Evolutionary conservation across 2,888 invertebrate species (phyloP).

Genomic region (Drosophila nr. medialis): DNA sequence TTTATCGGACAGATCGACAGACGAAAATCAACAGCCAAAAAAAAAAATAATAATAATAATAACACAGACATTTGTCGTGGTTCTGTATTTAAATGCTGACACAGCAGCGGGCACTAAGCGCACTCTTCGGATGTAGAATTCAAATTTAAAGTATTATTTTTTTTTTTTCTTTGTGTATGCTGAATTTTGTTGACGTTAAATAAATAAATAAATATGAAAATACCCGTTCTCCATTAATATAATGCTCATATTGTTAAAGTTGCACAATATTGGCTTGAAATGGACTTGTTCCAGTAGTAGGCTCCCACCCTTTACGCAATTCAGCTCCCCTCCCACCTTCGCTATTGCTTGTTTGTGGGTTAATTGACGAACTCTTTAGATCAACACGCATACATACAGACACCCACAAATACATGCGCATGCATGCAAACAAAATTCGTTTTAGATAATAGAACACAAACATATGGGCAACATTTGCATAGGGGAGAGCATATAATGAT

Average conservation of each 20-base stretch:
- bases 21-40: constrained; percentile 3
- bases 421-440: constrained; percentile 8
- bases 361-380: constrained; percentile 11
- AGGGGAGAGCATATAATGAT: constrained; percentile 1
- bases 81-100: constrained; percentile 70
- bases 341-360: constrained; percentile 16
- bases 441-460: constrained; percentile 28
- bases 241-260: not conserved
- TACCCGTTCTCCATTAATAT: not conserved
- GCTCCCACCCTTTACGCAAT: not conserved
- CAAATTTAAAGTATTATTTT: constrained; percentile 40
- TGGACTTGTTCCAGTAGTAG: not conserved
- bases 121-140: constrained; percentile 82
- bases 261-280: not conserved
- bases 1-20: constrained; percentile 20
- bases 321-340: not conserved
- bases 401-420: not conserved
- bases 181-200: not conserved
- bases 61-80: constrained; percentile 17
- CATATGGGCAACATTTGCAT: constrained; percentile 26
- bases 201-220: too few species aligned
- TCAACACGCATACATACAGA: not conserved
- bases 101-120: constrained; percentile 80
- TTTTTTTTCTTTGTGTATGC: too few species aligned
- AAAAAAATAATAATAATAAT: constrained; percentile 12